Evolutionary conservation across 2,888 invertebrate genomes (phyloP), one percentile per base, ranked within the genome.

Genomic region (Diaprepes abbreviatus): DNA sequence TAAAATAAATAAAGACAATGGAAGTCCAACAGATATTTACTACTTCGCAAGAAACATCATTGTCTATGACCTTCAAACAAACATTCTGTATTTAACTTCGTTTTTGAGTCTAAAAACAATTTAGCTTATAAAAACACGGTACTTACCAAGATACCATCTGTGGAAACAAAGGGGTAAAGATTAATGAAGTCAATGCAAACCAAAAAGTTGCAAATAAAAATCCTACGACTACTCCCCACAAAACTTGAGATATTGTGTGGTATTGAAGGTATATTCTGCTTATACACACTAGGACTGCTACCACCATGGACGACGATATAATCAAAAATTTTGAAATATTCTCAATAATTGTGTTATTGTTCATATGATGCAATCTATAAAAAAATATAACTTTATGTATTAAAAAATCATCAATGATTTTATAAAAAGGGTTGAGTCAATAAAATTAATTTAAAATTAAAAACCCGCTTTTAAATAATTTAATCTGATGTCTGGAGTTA

Each of bases 231-330:
- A 89, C 89, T 63, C 96, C 96, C 78, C 92, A 91, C 14, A 93
- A 77, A 67, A 96, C 95, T 86, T 96, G 96, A 36, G 88, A 85
- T 77, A 89, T 86, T 38, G 94, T 92, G 83, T 96, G 96, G 82
- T 97, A 96, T 79, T 92, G 90, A 71, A 96, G 87, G 83, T 96
- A 96, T 69, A 96, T 91, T 80, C 96, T 89, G 81, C 87, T 91
- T 79, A 88, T 85, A 79, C 90, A 89, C 57, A 92, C 91, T 73
- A 90, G 83, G 54, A 88, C 74, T 12, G 92, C 88, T 77, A 89
- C 82, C 33, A 84, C 77, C 72, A 90, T 81, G 76, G 90, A 91
- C 45, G 88, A 86, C 36, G 88, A 86, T 59, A 91, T 88, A 75
- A 91, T 89, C 54, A 89, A 84, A 73, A 89, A 86, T 80, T 91